phyloP scores from a whole-genome alignment of 2,113 vertebrate genomes.

The Phylloscopus trochiloides region DNA sequence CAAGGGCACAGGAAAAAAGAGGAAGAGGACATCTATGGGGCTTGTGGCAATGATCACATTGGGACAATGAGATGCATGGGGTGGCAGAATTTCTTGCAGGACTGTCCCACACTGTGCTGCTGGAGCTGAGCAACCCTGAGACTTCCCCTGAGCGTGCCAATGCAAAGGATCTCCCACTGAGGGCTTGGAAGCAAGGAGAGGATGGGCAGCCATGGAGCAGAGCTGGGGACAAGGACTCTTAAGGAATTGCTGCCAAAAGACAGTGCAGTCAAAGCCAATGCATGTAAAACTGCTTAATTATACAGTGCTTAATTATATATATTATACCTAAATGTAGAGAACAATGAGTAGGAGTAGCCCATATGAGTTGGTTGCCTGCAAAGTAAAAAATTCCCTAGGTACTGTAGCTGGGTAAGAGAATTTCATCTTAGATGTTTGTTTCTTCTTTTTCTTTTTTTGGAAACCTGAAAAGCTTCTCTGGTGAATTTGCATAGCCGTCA shows the following conservation, averaged over 20 bases:
- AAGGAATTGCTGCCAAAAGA: not conserved
- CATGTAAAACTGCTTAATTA: conserved; percentile 15
- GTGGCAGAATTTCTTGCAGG: not conserved
- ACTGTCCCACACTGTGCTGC: accelerated
- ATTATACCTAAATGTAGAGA: conserved; percentile 6
- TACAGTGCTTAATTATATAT: conserved; percentile 1
- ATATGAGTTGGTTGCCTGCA: conserved; percentile 31
- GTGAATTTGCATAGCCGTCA: not conserved
- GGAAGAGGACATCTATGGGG: not conserved
- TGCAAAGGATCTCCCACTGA: not conserved
- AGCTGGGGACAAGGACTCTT: not conserved
- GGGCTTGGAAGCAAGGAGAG: not conserved
- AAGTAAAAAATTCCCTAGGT: conserved; percentile 28
- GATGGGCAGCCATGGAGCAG: not conserved
- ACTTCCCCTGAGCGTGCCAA: accelerated
- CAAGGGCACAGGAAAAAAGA: accelerated
- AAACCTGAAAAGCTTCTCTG: not conserved
- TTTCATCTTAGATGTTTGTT: conserved; percentile 12
- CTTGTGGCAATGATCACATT: not conserved
- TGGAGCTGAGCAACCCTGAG: not conserved
- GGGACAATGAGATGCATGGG: not conserved
- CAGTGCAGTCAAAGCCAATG: not conserved
- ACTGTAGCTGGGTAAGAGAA: conserved; percentile 47
- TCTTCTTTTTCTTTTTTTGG: conserved; percentile 13
- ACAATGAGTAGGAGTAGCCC: conserved; percentile 60